Percentiles rank a stretch among this genome's conserved stretches.
Evolutionary conservation across 2,888 invertebrate genomes (phyloP).

Genomic region (Electrophaes corylata): DNA sequence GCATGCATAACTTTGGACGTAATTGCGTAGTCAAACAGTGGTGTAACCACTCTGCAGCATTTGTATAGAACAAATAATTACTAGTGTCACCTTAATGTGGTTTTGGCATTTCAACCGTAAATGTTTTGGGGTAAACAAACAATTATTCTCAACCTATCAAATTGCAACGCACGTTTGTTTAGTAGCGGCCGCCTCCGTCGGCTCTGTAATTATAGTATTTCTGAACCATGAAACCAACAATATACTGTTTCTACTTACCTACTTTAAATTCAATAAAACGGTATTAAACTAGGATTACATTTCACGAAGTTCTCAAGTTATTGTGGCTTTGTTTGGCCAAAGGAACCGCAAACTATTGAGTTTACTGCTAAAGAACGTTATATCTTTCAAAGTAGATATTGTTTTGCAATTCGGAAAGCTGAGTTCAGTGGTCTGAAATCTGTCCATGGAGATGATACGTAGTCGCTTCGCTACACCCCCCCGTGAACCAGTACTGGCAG

Average conservation of each 20-base stretch:
- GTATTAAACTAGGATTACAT: constrained; percentile 29
- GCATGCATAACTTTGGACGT: too few relatives aligned
- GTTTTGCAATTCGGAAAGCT: constrained; percentile 28
- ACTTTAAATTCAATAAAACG: constrained; percentile 25
- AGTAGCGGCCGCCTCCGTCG: not conserved
- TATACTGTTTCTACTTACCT: constrained; percentile 9
- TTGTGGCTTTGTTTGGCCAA: constrained; percentile 34
- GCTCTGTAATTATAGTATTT: constrained; percentile 6
- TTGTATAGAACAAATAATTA: too few relatives aligned
- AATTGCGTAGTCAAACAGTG: too few relatives aligned
- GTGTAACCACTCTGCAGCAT: too few relatives aligned
- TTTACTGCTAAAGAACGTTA: constrained; percentile 31
- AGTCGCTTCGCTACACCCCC: constrained; percentile 30
- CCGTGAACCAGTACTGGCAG: constrained; percentile 46
- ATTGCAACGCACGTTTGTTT: not conserved
- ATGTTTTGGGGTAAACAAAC: constrained; percentile 19
- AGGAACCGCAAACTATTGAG: constrained; percentile 39
- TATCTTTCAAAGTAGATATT: constrained; percentile 22
- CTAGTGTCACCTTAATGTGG: too few relatives aligned
- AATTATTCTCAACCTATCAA: constrained; percentile 11
- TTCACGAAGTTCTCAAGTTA: constrained; percentile 40
- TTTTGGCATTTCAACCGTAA: constrained; percentile 25
- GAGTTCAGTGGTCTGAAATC: constrained; percentile 35
- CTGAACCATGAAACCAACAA: constrained; percentile 18
- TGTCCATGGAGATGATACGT: constrained; percentile 37